These are phyloP conservation scores for Proteles cristata DNA, from an alignment of 2,113 vertebrate species.

Conservation along the genomic window DNA sequence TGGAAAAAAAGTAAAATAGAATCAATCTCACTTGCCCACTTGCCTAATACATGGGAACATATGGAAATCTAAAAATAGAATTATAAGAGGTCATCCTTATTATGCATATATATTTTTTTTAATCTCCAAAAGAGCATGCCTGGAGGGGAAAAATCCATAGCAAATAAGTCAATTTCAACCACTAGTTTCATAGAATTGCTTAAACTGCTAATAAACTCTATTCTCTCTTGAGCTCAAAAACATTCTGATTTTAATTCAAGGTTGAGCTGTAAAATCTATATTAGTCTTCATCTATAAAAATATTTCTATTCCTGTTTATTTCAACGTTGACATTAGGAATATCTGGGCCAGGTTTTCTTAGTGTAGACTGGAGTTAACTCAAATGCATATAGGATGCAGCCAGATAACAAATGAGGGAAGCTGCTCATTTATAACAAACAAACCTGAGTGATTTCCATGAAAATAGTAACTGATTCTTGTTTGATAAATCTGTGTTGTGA, in stretches of 20 bases:
- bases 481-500: not conserved
- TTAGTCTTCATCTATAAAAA: not conserved
- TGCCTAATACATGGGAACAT: not conserved
- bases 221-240: not conserved
- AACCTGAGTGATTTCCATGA: not conserved
- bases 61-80: not conserved
- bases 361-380: not conserved
- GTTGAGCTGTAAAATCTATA: not conserved
- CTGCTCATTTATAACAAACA: not conserved
- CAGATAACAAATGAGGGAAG: not conserved
- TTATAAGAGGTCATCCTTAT: not conserved
- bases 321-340: not conserved
- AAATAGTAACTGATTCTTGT: not conserved
- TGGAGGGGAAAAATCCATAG: not conserved
- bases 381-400: not conserved
- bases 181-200: conserved; percentile 25
- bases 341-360: not conserved
- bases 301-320: not conserved
- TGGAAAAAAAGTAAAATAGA: not conserved
- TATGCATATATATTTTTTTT: not conserved
- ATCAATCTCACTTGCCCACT: not conserved
- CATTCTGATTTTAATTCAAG: conserved; percentile 8
- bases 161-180: not conserved
- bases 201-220: not conserved
- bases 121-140: not conserved